phyloP scores from a whole-genome alignment of 2,113 vertebrate genomes.

The Alexandromys fortis region DNA sequence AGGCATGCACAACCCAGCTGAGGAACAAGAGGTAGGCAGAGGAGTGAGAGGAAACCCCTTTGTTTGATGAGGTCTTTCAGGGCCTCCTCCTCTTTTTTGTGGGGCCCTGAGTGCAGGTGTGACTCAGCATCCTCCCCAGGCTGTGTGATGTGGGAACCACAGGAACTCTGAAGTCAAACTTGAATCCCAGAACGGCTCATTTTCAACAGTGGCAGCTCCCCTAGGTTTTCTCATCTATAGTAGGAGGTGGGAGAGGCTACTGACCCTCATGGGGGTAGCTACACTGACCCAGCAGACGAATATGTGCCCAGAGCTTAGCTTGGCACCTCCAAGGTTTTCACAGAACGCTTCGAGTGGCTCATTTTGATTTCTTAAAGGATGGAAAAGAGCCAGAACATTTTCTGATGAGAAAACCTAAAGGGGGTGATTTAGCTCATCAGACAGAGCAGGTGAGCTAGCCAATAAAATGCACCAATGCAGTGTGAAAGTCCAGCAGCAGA shows the following conservation, averaged over 20 bases:
- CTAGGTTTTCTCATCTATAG: not conserved
- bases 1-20: not conserved
- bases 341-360: not conserved
- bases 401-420: not conserved
- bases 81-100: conserved; percentile 23
- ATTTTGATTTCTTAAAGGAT: not conserved
- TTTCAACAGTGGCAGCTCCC: not conserved
- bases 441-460: not conserved
- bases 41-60: not conserved
- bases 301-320: rapidly evolving
- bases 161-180: not conserved
- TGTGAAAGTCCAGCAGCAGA: not conserved
- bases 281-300: not conserved
- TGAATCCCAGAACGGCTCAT: not conserved
- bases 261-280: rapidly evolving
- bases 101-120: not conserved
- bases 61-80: not conserved
- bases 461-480: not conserved
- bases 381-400: not conserved
- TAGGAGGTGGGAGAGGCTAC: rapidly evolving
- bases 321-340: not conserved
- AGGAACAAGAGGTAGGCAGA: not conserved
- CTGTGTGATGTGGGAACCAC: conserved; percentile 13
- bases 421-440: not conserved
- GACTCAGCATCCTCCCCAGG: not conserved